Evolutionary conservation across 2,888 invertebrate species (phyloP).

Genomic region (Hirtodrosophila trivittata): DNA sequence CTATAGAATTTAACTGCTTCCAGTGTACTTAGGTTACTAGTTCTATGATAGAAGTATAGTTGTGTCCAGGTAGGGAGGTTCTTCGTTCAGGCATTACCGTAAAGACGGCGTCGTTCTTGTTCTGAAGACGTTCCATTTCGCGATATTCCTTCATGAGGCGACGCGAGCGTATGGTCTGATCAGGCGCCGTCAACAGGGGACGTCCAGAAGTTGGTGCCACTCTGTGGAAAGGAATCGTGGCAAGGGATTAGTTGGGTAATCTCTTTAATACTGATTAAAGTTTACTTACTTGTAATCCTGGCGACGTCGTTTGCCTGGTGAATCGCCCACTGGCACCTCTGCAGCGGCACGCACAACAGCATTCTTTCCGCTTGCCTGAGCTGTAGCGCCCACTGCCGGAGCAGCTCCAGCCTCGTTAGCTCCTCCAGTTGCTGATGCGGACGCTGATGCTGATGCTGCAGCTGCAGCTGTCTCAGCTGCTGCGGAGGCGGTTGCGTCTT

Average conservation of each 20-base stretch:
- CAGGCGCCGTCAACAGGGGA: conserved; percentile 81
- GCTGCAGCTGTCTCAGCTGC: conserved; percentile 4
- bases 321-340: conserved; percentile 65
- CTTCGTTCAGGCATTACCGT: conserved; percentile 84
- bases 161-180: conserved; percentile 88
- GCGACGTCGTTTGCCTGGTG: conserved; percentile 79
- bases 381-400: conserved; percentile 16
- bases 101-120: conserved; percentile 89
- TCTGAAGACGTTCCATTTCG: conserved; percentile 90
- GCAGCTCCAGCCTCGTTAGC: conserved; percentile 71
- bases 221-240: conserved; percentile 52
- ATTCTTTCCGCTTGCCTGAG: conserved; percentile 46
- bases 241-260: neutral
- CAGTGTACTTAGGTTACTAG: too few relatives aligned
- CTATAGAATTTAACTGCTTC: too few relatives aligned
- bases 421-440: conserved; percentile 86
- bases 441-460: conserved; percentile 6
- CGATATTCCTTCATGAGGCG: conserved; percentile 94
- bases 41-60: neutral
- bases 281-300: conserved; percentile 77
- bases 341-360: conserved; percentile 60
- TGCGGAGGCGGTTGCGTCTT: conserved; percentile 28
- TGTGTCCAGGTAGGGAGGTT: neutral
- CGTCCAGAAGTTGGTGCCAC: conserved; percentile 82
- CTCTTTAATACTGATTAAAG: too few relatives aligned